Conservation (phyloP, 2,797 vertebrate genomes). For the Erpetoichthys calabaricus region DNA sequence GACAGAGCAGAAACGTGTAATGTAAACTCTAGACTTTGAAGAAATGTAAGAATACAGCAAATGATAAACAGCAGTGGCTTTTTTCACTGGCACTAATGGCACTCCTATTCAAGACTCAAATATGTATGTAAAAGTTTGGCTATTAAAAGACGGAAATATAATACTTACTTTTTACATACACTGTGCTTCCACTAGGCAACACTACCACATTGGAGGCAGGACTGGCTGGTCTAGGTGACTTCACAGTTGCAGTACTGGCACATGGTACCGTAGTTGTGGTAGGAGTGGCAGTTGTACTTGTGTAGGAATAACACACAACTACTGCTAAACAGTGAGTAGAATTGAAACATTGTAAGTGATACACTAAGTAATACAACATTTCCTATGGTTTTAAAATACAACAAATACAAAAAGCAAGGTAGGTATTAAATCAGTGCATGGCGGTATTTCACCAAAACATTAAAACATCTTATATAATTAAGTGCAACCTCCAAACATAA, state of each 20-base stretch:
- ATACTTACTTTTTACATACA: slow-evolving; percentile 92
- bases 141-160: neutral
- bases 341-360: neutral
- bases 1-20: too few relatives aligned
- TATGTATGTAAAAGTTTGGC: neutral
- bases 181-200: slow-evolving; percentile 90
- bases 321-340: slow-evolving; percentile 45
- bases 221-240: slow-evolving; percentile 82
- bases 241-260: slow-evolving; percentile 66
- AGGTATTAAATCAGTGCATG: too few relatives aligned
- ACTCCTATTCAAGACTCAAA: neutral
- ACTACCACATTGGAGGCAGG: slow-evolving; percentile 92
- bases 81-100: too few relatives aligned
- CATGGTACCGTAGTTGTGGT: slow-evolving; percentile 70
- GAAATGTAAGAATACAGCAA: too few relatives aligned
- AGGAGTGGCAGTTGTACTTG: slow-evolving; percentile 84
- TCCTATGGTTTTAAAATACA: too few relatives aligned
- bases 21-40: too few relatives aligned
- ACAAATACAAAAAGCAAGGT: too few relatives aligned
- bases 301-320: slow-evolving; percentile 95
- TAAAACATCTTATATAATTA: too few relatives aligned
- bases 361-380: neutral
- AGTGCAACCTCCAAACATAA: too few relatives aligned
- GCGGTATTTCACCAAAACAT: too few relatives aligned
- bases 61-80: too few relatives aligned